phyloP scores from a whole-genome alignment of 2,888 invertebrate species.

The Caenorhabditis parvicauda region DNA sequence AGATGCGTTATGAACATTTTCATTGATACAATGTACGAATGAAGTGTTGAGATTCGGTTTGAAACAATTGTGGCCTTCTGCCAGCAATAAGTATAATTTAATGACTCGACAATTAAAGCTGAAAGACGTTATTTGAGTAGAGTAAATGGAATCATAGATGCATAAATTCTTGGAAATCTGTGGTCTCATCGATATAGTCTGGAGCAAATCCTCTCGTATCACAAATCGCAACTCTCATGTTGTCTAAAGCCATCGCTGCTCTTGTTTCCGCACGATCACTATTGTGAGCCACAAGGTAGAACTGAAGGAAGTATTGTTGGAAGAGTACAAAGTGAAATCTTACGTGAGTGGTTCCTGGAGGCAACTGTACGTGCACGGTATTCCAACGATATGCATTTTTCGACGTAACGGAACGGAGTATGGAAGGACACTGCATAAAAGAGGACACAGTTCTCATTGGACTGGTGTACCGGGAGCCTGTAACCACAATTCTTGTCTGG shows the following conservation, averaged over 20 bases:
- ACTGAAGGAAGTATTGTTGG: conserved; percentile 35
- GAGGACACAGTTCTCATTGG: conserved; percentile 53
- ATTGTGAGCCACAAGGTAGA: conserved; percentile 59
- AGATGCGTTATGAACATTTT: neutral
- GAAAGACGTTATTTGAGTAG: conserved; percentile 4
- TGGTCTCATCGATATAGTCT: conserved; percentile 38
- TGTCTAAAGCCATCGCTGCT: conserved; percentile 58
- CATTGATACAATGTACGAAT: conserved; percentile 11
- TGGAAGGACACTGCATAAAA: conserved; percentile 58
- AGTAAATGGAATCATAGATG: conserved; percentile 1
- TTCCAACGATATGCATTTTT: conserved; percentile 59
- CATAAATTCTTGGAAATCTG: conserved; percentile 18
- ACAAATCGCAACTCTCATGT: conserved; percentile 59
- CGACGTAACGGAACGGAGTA: conserved; percentile 55
- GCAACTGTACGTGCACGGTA: conserved; percentile 57
- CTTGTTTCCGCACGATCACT: conserved; percentile 46
- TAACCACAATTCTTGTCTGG: neutral
- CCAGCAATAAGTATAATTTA: neutral
- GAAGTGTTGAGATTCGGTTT: neutral
- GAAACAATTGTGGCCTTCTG: neutral
- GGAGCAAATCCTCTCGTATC: conserved; percentile 46
- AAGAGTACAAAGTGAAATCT: conserved; percentile 6
- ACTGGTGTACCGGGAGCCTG: conserved; percentile 49
- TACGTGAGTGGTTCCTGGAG: conserved; percentile 59
- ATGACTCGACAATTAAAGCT: conserved; percentile 4